phyloP scores from a whole-genome alignment of 2,797 vertebrate genomes.

The Atherinosoma microstoma region DNA sequence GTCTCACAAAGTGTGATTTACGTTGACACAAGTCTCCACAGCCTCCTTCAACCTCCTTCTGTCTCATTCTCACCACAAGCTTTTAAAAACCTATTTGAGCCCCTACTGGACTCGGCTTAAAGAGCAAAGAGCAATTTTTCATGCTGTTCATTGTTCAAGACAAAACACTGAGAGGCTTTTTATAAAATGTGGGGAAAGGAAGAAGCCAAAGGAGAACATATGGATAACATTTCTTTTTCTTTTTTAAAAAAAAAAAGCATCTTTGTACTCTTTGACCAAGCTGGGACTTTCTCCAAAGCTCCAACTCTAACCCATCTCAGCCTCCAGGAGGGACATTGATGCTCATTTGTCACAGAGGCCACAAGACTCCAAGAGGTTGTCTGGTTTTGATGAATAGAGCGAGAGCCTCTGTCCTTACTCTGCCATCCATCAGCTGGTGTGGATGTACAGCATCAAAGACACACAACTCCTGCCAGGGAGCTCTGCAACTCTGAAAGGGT shows the following conservation, averaged over 20 bases:
- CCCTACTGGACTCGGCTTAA: conserved; percentile 71
- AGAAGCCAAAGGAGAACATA: conserved; percentile 40
- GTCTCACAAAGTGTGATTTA: conserved; percentile 70
- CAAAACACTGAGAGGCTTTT: conserved; percentile 66
- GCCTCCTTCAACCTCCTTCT: conserved; percentile 68
- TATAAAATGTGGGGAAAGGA: conserved; percentile 58
- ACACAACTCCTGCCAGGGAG: conserved; percentile 36
- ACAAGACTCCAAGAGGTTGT: conserved; percentile 62
- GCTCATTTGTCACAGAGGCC: conserved; percentile 74
- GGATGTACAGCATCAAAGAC: conserved; percentile 55
- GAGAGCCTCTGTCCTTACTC: conserved; percentile 57
- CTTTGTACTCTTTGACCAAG: conserved; percentile 46
- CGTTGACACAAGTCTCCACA: conserved; percentile 48
- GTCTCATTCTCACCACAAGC: conserved; percentile 66
- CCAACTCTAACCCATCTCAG: conserved; percentile 31
- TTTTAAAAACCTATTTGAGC: conserved; percentile 78
- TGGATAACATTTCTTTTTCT: conserved; percentile 11
- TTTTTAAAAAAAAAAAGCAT: conserved; percentile 22
- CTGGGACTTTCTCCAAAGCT: conserved; percentile 50
- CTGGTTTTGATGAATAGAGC: conserved; percentile 73
- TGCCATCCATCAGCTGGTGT: conserved; percentile 69
- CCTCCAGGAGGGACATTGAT: conserved; percentile 40
- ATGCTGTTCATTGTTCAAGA: conserved; percentile 65
- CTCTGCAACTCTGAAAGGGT: conserved; percentile 5
- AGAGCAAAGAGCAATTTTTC: conserved; percentile 72